Evolutionary conservation across 2,797 vertebrate genomes (phyloP), one percentile per base, ranked within the genome.

Genomic region (Scarus forsteni): DNA sequence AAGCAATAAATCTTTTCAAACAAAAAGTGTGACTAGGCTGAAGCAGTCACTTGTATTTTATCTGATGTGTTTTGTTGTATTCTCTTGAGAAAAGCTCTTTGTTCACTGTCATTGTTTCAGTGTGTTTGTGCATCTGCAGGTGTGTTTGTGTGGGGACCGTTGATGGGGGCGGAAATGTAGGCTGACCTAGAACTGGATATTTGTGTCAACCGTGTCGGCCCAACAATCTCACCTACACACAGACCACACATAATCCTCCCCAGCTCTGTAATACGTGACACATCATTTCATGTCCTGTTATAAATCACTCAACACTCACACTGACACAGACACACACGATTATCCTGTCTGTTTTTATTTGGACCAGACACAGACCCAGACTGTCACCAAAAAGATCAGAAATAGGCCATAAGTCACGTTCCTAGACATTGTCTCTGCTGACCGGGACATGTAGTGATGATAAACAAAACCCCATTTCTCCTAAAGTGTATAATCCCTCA

Each of bases 161-260:
- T 36, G 14, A 35, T 44, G 56, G 57, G 63, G 40, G 42, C 42
- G 56, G 57, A 66, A 38, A 35, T 55, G 14, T 35, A 67, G 39
- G 27, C 13, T 80, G 76, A 85, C 82, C 75, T 64, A 72, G 34
- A 73, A 16, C 40, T 45, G 69, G 11, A 60, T 56, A 68, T 78
- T 48, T 78, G 75, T 81, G 73, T 73, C 71, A 81, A 48, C 53
- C 49, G 50, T 15, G 27, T 38, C n/a, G 2, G 38, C 52, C 58
- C 0, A 8, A 56, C 13, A 0, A 53, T 60, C 66, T 68, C 60
- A 72, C 69, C 63, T 65, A 64, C 76, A 77, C 44, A 27, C 52
- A 55, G n/a, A 79, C 61, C n/a, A 48, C 54, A 76, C 43, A 62
- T 89, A 85, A 91, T 84, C 84, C 84, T 67, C 75, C 65, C 38